phyloP scores from a whole-genome alignment of 2,113 vertebrate species.

The Leptocoma aspasia region DNA sequence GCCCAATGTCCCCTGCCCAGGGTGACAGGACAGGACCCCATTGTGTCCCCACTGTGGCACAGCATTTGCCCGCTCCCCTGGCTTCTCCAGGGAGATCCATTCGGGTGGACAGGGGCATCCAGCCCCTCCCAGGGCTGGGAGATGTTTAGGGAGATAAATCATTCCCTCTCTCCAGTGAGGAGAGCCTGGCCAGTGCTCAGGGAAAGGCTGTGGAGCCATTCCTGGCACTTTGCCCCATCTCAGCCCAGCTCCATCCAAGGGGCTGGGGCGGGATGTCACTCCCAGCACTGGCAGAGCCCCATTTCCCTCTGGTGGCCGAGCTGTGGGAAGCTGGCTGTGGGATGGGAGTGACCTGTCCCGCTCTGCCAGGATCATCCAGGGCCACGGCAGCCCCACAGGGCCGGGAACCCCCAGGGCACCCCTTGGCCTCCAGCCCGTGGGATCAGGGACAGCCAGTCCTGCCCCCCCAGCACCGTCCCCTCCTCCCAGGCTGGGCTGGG shows the following conservation, averaged over 20 bases:
- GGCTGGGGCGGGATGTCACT: too few relatives aligned
- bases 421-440: neutral
- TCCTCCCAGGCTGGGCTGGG: neutral
- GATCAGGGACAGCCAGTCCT: neutral
- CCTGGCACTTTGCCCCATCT: neutral
- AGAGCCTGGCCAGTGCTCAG: neutral
- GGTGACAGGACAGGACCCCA: constrained; percentile 19
- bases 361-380: accelerated
- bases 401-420: neutral
- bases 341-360: neutral
- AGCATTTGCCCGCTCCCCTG: neutral
- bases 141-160: neutral
- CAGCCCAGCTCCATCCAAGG: neutral
- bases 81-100: neutral
- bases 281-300: neutral
- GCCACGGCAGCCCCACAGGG: accelerated
- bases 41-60: neutral
- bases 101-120: neutral
- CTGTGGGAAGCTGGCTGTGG: neutral
- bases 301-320: neutral
- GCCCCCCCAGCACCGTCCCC: neutral
- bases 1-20: neutral
- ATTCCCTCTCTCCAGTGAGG: neutral
- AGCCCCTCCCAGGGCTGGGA: neutral
- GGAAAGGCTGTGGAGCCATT: neutral